phyloP scores from a whole-genome alignment of 1,140 invertebrate species.

The Leucophenga varia region DNA sequence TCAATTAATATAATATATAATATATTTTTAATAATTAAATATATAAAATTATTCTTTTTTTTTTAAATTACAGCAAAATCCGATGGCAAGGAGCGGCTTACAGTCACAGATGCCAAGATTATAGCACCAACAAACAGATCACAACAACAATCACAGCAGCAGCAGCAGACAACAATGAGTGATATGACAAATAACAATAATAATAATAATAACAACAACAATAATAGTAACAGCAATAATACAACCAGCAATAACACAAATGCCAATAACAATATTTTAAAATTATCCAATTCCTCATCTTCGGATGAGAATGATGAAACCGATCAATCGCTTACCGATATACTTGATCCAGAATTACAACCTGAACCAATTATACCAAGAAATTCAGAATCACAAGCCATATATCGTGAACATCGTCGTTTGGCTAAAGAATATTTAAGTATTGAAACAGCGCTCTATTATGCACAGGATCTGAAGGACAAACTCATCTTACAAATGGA shows the following conservation, averaged over 20 bases:
- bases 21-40: background rate
- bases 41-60: slow-evolving; percentile 5
- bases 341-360: slow-evolving; percentile 75
- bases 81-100: slow-evolving; percentile 49
- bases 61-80: slow-evolving; percentile 36
- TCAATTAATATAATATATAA: background rate
- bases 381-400: slow-evolving; percentile 74
- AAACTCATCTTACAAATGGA: slow-evolving; percentile 49
- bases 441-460: slow-evolving; percentile 57
- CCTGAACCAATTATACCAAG: slow-evolving; percentile 78
- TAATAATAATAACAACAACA: slow-evolving; percentile 15
- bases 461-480: slow-evolving; percentile 47
- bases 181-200: slow-evolving; percentile 33
- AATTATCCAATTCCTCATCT: no score
- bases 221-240: slow-evolving; percentile 1
- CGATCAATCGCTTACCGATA: slow-evolving; percentile 71
- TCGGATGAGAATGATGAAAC: slow-evolving; percentile 60
- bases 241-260: slow-evolving; percentile 6
- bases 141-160: slow-evolving; percentile 25
- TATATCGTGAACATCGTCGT: slow-evolving; percentile 84
- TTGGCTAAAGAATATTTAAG: slow-evolving; percentile 74
- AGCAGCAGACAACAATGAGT: slow-evolving; percentile 1
- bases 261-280: slow-evolving; percentile 14
- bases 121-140: slow-evolving; percentile 20
- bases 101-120: slow-evolving; percentile 49